A percentile compares a stretch with the other conserved stretches of the same genome.
Conservation (phyloP, 1,140 invertebrate genomes). For the Thrips palmi region DNA sequence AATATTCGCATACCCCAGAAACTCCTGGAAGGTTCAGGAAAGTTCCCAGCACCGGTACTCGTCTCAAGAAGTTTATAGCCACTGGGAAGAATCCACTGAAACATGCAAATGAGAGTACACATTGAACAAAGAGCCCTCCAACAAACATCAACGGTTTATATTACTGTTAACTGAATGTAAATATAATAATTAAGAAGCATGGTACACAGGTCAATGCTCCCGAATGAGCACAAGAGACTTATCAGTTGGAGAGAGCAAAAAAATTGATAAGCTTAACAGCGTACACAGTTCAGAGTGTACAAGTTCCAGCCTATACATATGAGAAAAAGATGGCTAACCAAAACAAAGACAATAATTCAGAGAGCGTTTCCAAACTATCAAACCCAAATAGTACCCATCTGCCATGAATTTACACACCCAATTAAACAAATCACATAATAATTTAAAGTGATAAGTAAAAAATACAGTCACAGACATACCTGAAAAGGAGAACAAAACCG, state of each 20-base stretch:
- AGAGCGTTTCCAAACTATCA: not conserved
- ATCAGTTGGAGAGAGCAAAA: conserved; percentile 1
- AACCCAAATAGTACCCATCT: not conserved
- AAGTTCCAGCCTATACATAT: not conserved
- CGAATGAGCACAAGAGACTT: conserved; percentile 1
- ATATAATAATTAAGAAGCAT: not conserved
- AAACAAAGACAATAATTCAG: not conserved
- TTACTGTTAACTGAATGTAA: conserved; percentile 3
- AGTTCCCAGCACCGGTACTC: conserved; percentile 54
- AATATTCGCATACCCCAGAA: conserved; percentile 26
- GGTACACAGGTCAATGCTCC: no score
- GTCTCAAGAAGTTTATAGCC: conserved; percentile 68
- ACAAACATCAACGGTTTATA: not conserved
- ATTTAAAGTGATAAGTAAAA: conserved; percentile 5
- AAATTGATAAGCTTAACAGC: conserved; percentile 4
- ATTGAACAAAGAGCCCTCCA: conserved; percentile 3
- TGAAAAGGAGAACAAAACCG: conserved; percentile 67
- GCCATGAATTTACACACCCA: no score
- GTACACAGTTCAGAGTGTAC: not conserved
- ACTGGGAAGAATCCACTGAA: conserved; percentile 71
- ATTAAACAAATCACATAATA: not conserved
- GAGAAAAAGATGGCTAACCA: not conserved
- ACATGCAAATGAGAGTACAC: conserved; percentile 17
- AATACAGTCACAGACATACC: conserved; percentile 24
- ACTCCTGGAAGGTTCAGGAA: conserved; percentile 57